phyloP scores from a whole-genome alignment of 30 jellyfish, hydroid and myxozoan species.

The Sanderia malayensis region DNA sequence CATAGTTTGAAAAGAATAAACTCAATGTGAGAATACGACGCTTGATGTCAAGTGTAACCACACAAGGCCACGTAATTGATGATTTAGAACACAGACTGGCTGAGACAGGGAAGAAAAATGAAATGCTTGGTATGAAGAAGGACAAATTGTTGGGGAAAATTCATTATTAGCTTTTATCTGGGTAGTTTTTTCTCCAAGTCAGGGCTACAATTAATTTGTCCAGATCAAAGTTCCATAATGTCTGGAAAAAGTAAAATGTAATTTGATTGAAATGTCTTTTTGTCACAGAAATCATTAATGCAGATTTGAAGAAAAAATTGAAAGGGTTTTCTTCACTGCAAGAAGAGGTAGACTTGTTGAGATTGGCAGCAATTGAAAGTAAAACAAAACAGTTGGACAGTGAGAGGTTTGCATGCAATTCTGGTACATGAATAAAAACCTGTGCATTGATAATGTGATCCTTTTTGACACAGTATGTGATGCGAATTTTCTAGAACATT shows the following conservation, averaged over 20 bases:
- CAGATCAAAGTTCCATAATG: no score
- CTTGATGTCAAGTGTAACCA: constrained; percentile 20
- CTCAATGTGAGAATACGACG: constrained; percentile 32
- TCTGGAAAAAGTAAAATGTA: no score
- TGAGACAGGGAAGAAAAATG: constrained; percentile 31
- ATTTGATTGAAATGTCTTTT: no score
- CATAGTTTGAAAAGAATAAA: constrained; percentile 44
- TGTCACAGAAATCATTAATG: constrained; percentile 17
- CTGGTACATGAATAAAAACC: no score
- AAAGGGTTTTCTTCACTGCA: constrained; percentile 12
- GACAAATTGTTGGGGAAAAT: background rate
- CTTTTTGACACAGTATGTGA: no score
- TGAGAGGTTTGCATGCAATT: constrained; percentile 10
- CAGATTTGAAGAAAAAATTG: constrained; percentile 11
- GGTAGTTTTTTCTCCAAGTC: no score
- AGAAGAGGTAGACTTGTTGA: constrained; percentile 31
- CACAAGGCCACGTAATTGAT: constrained; percentile 39
- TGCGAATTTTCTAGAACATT: constrained; percentile 5
- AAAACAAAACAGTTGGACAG: constrained; percentile 17
- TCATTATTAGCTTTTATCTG: no score
- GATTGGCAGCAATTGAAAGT: constrained; percentile 1
- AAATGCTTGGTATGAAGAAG: constrained; percentile 25
- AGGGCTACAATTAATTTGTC: no score
- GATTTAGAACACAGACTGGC: constrained; percentile 34
- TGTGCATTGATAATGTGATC: no score